Base-by-base conservation (phyloP, 2,797 vertebrate genomes). In the Bradypodion pumilum region DNA sequence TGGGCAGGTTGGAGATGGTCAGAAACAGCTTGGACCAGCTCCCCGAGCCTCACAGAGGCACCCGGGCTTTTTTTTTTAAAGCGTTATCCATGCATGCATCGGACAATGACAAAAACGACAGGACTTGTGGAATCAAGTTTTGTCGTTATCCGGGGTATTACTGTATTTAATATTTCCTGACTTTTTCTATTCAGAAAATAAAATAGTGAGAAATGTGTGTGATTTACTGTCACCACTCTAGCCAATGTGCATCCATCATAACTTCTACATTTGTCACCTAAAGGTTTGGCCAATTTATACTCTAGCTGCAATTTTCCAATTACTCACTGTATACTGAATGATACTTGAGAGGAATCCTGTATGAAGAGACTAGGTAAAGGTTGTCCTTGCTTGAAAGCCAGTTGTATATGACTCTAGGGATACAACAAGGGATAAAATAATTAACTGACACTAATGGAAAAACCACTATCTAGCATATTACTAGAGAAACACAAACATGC, bases 381-480 rank as follows among this genome's bases (percentile, higher is more conserved):
- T n/a, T n/a, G n/a, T n/a, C n/a, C n/a, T n/a, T n/a, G n/a, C n/a
- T n/a, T n/a, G n/a, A n/a, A n/a, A n/a, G n/a, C n/a, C n/a, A n/a
- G n/a, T n/a, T n/a, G n/a, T n/a, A n/a, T n/a, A n/a, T n/a, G n/a
- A n/a, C n/a, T n/a, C n/a, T n/a, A n/a, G n/a, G n/a, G n/a, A n/a
- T n/a, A n/a, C n/a, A n/a, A n/a, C n/a, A n/a, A n/a, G n/a, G n/a
- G n/a, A n/a, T n/a, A n/a, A 87, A 86, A 74, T 35, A 1, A 84
- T 82, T 85, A 46, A 69, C 86, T 79, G 59, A 40, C 82, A 87
- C 66, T 86, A 29, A 75, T 21, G 66, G 63, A 81, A 82, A 88
- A 84, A 86, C 65, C 84, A 88, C 35, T 78, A 87, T 83, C 42
- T 37, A 81, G 9, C 86, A 83, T 90, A 52, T 81, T 92, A 49